phyloP scores from a whole-genome alignment of 2,797 vertebrate genomes.

The Cyclura pinguis region DNA sequence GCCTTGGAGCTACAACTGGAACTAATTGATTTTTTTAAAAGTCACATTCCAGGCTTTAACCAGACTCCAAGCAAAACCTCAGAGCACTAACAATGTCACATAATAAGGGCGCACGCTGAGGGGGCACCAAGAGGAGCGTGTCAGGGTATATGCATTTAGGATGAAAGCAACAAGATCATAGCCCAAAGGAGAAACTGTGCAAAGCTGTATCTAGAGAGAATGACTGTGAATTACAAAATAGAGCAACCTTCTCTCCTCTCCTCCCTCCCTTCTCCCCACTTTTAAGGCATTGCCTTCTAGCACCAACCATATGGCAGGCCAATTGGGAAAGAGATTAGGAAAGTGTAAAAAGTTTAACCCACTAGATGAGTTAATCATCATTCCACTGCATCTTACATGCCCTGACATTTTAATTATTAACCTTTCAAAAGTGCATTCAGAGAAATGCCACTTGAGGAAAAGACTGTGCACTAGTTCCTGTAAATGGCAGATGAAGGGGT shows the following conservation, averaged over 20 bases:
- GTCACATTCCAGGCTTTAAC: neutral
- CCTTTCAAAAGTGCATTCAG: neutral
- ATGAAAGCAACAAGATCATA: neutral
- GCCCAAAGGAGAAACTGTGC: neutral
- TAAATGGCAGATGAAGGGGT: neutral
- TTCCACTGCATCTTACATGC: neutral
- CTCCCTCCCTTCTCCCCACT: neutral
- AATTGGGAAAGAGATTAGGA: neutral
- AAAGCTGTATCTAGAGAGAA: neutral
- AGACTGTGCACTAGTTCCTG: neutral
- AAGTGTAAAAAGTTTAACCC: neutral
- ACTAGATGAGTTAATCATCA: neutral
- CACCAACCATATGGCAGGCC: neutral
- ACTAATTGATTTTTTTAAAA: neutral
- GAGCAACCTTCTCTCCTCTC: neutral
- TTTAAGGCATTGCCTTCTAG: neutral
- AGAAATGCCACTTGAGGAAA: neutral
- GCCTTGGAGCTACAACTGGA: no score
- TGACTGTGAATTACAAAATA: neutral
- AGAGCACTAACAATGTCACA: neutral
- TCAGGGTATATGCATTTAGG: neutral
- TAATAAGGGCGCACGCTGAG: constrained; percentile 53
- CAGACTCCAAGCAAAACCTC: neutral
- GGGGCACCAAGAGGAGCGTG: neutral
- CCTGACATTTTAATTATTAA: constrained; percentile 24